phyloP scores from a whole-genome alignment of 2,888 invertebrate genomes.

The Hemaris fuciformis region DNA sequence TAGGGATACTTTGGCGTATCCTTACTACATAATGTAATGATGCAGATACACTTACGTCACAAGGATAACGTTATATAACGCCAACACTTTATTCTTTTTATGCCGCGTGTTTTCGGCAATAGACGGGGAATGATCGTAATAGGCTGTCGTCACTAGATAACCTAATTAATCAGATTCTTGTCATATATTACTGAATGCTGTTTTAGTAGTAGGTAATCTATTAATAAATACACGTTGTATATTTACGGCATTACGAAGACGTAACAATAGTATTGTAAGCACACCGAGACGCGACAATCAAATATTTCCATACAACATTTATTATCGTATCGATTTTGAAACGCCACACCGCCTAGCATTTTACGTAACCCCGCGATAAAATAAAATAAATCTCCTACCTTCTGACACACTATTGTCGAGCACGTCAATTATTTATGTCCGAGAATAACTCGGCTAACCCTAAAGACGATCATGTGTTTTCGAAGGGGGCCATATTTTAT shows the following conservation, averaged over 20 bases:
- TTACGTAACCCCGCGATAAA: conserved; percentile 62
- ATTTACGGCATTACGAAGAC: background rate
- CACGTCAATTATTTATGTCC: conserved; percentile 15
- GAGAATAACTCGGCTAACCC: conserved; percentile 48
- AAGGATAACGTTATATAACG: conserved; percentile 65
- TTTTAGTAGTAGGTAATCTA: background rate
- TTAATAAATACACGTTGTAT: background rate
- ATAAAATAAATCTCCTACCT: conserved; percentile 24
- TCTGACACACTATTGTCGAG: conserved; percentile 18
- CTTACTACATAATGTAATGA: background rate
- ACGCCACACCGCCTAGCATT: conserved; percentile 39
- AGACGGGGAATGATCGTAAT: background rate
- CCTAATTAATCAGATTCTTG: background rate
- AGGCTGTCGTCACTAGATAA: background rate
- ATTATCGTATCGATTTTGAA: conserved; percentile 65
- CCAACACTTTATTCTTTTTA: conserved; percentile 26
- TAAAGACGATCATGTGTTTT: conserved; percentile 66
- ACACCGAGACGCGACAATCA: conserved; percentile 31
- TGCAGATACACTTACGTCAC: conserved; percentile 58
- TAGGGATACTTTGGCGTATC: background rate
- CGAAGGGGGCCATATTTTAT: conserved; percentile 57
- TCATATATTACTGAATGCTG: background rate
- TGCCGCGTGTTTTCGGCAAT: background rate
- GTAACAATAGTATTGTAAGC: background rate
- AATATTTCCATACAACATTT: conserved; percentile 26